Evolutionary conservation across 2,113 vertebrate species (phyloP), one percentile per base, ranked within the genome.

Genomic region (Ochotona curzoniae): DNA sequence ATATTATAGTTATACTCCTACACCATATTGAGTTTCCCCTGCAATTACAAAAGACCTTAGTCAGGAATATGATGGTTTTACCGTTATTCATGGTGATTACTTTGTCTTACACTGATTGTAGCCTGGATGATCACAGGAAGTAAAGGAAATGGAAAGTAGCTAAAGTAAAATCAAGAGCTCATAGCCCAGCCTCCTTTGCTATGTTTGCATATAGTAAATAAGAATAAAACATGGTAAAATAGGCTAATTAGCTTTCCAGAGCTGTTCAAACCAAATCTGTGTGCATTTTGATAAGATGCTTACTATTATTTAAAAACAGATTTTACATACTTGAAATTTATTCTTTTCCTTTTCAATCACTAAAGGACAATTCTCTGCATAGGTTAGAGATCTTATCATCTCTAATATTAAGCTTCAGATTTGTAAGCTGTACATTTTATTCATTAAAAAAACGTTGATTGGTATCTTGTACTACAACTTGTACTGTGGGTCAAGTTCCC

Each of bases 261-360:
- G 89, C 67, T 95, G 82, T 87, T 97, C 88, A 95, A 30, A 94
- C 60, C 35, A 84, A 97, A 49, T 95, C 85, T 96, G 92, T 94
- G 83, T 96, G 89, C 95, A 61, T 95, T 85, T 96, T 96, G 96
- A 97, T 97, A 98, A 98, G 94, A 32, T 44, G 79, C 73, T 97
- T 93, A 96, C 83, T 97, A 76, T 90, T 97, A 96, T 96, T 44
- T 94, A 92, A 97, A 97, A 95, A 95, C 74, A 93, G 75, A 96
- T 38, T 97, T 44, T 93, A 25, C 61, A 81, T 92, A 95, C 86
- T 86, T 94, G 92, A 84, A 96, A 94, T 96, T 91, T 97, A 96
- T 97, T 96, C 95, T 92, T 96, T 97, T 95, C 26, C 64, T 95
- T 97, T 97, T 94, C 70, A 93, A 23, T 94, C 84, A 94, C 95